phyloP scores from a whole-genome alignment of 2,888 invertebrate genomes.

The Pollenia labialis region DNA sequence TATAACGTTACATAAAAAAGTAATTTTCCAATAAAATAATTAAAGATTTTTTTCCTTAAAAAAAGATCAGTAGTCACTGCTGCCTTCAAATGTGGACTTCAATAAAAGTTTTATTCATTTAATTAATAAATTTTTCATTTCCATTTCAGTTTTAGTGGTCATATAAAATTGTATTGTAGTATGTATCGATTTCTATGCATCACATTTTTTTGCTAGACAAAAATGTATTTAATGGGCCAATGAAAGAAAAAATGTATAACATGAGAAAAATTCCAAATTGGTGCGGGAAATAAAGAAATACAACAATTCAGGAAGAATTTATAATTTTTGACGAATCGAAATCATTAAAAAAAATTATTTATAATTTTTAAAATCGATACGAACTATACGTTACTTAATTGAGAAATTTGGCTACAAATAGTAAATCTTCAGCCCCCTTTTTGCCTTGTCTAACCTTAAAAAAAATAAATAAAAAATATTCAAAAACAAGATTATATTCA shows the following conservation, averaged over 20 bases:
- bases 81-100: not conserved
- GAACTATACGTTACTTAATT: conserved; percentile 13
- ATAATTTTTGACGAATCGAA: conserved; percentile 33
- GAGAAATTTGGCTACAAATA: conserved; percentile 29
- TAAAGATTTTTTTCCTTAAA: not conserved
- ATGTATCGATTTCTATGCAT: conserved; percentile 71
- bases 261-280: conserved; percentile 54
- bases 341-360: conserved; percentile 14
- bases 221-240: conserved; percentile 63
- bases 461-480: not conserved
- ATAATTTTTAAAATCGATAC: conserved; percentile 60
- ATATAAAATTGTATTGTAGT: conserved; percentile 53
- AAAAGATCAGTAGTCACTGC: not conserved
- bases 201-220: conserved; percentile 60
- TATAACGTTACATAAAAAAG: conserved; percentile 73
- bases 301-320: conserved; percentile 39
- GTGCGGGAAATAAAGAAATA: conserved; percentile 45
- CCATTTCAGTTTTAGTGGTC: conserved; percentile 70
- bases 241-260: conserved; percentile 65
- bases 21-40: conserved; percentile 44
- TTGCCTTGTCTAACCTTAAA: conserved; percentile 20
- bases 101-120: not conserved
- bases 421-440: conserved; percentile 11
- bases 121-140: conserved; percentile 40
- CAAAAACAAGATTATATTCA: conserved; percentile 1